These are phyloP conservation scores for Xylota segnis DNA, from an alignment of 2,888 invertebrate species.

Conservation along the genomic window DNA sequence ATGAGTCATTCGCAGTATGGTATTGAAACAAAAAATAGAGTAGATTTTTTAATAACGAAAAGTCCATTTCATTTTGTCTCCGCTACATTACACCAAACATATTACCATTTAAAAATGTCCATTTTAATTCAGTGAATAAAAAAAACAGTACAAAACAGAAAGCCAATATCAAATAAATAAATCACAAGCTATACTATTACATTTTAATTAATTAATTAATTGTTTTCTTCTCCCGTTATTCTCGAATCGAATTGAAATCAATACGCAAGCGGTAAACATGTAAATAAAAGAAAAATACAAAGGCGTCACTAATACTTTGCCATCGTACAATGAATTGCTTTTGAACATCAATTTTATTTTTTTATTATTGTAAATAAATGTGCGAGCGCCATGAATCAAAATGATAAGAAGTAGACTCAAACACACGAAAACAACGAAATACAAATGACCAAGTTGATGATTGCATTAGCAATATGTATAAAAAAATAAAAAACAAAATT, in stretches of 20 bases:
- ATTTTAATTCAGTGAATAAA: background rate
- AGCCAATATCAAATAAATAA: conserved; percentile 6
- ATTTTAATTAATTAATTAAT: conserved; percentile 23
- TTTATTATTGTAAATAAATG: conserved; percentile 31
- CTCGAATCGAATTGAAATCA: conserved; percentile 30
- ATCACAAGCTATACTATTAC: conserved; percentile 6
- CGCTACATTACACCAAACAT: too few species aligned
- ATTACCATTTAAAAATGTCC: background rate
- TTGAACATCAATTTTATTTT: conserved; percentile 5
- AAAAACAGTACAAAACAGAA: background rate
- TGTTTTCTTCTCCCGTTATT: background rate
- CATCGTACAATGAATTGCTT: conserved; percentile 11
- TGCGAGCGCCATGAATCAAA: conserved; percentile 13
- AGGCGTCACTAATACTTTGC: conserved; percentile 19
- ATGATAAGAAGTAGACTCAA: conserved; percentile 20
- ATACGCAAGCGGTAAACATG: conserved; percentile 5
- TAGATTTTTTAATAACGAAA: too few species aligned
- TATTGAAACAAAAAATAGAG: too few species aligned
- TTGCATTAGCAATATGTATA: conserved; percentile 1
- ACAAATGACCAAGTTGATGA: conserved; percentile 15
- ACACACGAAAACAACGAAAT: conserved; percentile 13
- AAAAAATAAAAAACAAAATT: conserved; percentile 8
- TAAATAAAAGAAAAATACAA: conserved; percentile 21
- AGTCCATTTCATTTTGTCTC: too few species aligned
- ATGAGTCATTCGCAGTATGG: too few species aligned